phyloP scores from a whole-genome alignment of 64 coral and sea anemone species.

The Trachythela sp. region DNA sequence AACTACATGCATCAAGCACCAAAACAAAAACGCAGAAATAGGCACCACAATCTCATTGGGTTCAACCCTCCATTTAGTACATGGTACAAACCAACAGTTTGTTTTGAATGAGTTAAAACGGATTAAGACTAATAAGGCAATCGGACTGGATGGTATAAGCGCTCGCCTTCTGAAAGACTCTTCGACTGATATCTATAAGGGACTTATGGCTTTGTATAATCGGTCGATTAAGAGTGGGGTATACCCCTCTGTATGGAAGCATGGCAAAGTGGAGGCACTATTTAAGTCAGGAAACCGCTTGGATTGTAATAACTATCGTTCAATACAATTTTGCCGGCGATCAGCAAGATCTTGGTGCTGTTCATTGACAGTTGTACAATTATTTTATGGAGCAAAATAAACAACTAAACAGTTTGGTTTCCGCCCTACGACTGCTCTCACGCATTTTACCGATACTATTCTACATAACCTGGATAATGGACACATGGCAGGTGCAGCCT shows the following conservation, averaged over 20 bases:
- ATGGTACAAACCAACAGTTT: too few relatives aligned
- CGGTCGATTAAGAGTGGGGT: neutral
- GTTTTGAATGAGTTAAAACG: neutral
- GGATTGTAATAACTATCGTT: neutral
- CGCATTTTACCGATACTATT: slow-evolving; percentile 18
- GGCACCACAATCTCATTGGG: too few relatives aligned
- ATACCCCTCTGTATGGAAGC: neutral
- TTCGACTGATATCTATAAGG: neutral
- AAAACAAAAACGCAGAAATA: too few relatives aligned
- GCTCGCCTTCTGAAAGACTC: neutral
- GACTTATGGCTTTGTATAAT: neutral
- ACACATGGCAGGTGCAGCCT: slow-evolving; percentile 16
- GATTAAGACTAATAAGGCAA: neutral
- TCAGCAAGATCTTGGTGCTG: neutral
- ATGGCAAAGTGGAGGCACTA: neutral
- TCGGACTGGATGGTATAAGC: neutral
- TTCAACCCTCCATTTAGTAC: too few relatives aligned
- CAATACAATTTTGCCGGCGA: neutral
- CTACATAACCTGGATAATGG: slow-evolving; percentile 27
- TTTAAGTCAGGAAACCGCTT: neutral
- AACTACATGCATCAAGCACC: too few relatives aligned
- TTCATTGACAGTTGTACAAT: slow-evolving; percentile 12
- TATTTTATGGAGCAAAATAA: slow-evolving; percentile 24
- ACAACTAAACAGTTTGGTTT: neutral
- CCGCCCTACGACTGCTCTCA: neutral